Evolutionary conservation across 1,140 invertebrate genomes (phyloP), one percentile per base, ranked within the genome.

Genomic region (Anastrepha obliqua): DNA sequence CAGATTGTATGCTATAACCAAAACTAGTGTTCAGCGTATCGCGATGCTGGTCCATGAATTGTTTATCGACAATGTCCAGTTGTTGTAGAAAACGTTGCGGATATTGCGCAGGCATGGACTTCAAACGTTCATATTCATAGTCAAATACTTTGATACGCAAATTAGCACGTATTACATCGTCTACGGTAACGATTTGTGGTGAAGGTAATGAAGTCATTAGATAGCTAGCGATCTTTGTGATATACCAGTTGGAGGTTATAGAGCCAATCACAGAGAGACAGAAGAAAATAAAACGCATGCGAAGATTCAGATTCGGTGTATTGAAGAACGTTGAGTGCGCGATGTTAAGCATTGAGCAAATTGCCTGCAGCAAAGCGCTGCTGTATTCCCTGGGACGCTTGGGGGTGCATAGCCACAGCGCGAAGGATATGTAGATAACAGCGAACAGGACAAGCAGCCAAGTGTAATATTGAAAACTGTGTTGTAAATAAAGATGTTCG

Each of bases 211-310:
- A 85, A 0, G 90, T 87, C 11, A 91, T 91, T 6, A 92, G 87
- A 60, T 89, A 92, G 87, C 91, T 92, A 47, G 91, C 86, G 90
- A 92, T 91, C 44, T 91, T 90, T 3, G 91, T 90, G 17, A 89
- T 89, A 67, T 92, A 92, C 90, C 92, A 88, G n/a, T 90, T 92
- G 44, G 91, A 91, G 3, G 88, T 89, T 17, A 90, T 87, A 1
- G 92, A 88, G 0, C 91, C 91, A 78, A 91, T 87, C 13, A 91
- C 67, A 47, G 89, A 90, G 51, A 92, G 87, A 8, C 90, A 9
- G 9, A 91, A 11, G 51, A 86, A 90, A 7, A 92, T 7, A 7
- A 89, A 91, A 1, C 90, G 89, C 89, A 92, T 91, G 9, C 91
- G 91, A 7, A 81, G 11, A n/a, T 67, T 39, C 7, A 81, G 11